A percentile compares a stretch with the other conserved stretches of the same genome.
Evolutionary conservation across 2,888 invertebrate species (phyloP).

Genomic region (Cheilosia scutellata): DNA sequence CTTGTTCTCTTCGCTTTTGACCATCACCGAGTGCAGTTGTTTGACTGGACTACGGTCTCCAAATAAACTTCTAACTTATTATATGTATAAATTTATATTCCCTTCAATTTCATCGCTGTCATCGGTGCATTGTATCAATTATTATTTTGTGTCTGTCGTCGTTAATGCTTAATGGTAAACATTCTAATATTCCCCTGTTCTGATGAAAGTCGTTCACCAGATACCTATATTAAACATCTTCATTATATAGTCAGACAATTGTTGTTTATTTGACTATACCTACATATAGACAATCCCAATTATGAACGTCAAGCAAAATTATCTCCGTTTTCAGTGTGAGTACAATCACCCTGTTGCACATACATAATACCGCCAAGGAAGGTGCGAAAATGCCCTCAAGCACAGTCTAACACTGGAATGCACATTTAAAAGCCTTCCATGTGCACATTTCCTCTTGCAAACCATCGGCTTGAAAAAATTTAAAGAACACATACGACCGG

Average conservation of each 20-base stretch:
- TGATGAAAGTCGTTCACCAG: too few relatives aligned
- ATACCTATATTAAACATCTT: too few relatives aligned
- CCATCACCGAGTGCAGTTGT: too few relatives aligned
- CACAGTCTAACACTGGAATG: not conserved
- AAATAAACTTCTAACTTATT: too few relatives aligned
- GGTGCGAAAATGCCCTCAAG: conserved; percentile 45
- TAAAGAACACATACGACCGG: conserved; percentile 24
- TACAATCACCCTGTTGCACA: conserved; percentile 15
- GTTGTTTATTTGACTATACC: not conserved
- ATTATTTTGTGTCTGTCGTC: too few relatives aligned
- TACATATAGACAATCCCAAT: not conserved
- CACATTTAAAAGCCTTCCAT: conserved; percentile 15
- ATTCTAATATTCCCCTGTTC: too few relatives aligned
- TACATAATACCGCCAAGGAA: not conserved
- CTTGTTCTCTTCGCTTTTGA: too few relatives aligned
- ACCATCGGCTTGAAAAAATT: conserved; percentile 42
- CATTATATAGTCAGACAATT: not conserved
- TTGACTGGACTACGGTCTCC: too few relatives aligned
- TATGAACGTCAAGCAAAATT: not conserved
- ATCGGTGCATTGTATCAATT: too few relatives aligned
- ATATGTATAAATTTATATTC: too few relatives aligned
- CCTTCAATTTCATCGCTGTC: too few relatives aligned
- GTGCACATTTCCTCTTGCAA: conserved; percentile 54
- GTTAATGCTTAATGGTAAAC: too few relatives aligned
- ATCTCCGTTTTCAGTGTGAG: not conserved